These are phyloP conservation scores for Hoplostethus atlanticus DNA, from an alignment of 2,797 vertebrate genomes.

Conservation along the genomic window DNA sequence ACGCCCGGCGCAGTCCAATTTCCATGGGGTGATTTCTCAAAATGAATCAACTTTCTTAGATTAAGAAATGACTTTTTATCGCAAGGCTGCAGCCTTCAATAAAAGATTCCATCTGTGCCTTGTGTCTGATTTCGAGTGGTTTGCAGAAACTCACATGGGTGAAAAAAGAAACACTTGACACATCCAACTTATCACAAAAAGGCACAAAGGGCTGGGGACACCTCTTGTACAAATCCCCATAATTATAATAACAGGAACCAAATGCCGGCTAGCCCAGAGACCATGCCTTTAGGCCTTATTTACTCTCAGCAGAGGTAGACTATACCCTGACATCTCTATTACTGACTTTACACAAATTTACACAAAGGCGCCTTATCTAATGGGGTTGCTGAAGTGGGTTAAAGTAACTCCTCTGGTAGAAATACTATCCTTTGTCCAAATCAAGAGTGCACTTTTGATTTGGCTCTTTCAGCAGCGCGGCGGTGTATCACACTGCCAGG, in stretches of 20 bases:
- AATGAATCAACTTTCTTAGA: conserved; percentile 13
- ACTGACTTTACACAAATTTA: neutral
- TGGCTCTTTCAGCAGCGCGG: conserved; percentile 53
- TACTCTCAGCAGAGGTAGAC: conserved; percentile 1
- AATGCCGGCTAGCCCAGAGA: too few relatives aligned
- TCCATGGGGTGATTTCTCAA: neutral
- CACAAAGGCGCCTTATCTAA: neutral
- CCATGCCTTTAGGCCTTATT: neutral
- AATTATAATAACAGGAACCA: too few relatives aligned
- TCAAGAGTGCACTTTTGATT: conserved; percentile 27
- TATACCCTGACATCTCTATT: neutral
- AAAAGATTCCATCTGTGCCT: neutral
- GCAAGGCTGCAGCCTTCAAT: neutral
- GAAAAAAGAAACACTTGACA: too few relatives aligned
- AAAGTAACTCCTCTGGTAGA: neutral
- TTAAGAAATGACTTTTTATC: neutral
- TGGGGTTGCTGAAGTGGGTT: too few relatives aligned
- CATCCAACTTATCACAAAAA: too few relatives aligned
- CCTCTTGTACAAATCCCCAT: too few relatives aligned
- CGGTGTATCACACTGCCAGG: conserved; percentile 36
- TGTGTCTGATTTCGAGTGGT: neutral
- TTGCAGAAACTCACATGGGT: too few relatives aligned
- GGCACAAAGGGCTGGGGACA: too few relatives aligned
- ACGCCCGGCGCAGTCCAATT: conserved; percentile 14
- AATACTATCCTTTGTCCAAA: conserved; percentile 24